Evolutionary conservation across 1,140 invertebrate species (phyloP).

Genomic region (Nixonia krombeini): DNA sequence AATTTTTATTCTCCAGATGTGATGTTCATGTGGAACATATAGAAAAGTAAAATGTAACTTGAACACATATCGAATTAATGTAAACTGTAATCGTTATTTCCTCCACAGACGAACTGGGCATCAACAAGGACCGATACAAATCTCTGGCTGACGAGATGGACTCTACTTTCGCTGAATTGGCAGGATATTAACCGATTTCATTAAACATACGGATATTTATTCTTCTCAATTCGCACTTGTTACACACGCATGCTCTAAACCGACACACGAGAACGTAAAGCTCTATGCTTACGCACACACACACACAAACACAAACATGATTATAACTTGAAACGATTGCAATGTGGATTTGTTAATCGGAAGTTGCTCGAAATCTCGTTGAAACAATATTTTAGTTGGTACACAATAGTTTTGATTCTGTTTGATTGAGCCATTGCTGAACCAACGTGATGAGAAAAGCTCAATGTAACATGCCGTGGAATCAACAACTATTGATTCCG

Average conservation of each 20-base stretch:
- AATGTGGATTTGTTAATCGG: conserved; percentile 11
- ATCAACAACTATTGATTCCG: not conserved
- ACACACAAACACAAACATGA: conserved; percentile 19
- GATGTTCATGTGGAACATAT: no score
- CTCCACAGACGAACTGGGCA: conserved; percentile 93
- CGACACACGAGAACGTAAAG: conserved; percentile 23
- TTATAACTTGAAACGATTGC: conserved; percentile 9
- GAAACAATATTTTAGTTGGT: not conserved
- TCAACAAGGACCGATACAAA: conserved; percentile 99
- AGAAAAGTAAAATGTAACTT: no score
- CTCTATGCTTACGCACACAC: conserved; percentile 9
- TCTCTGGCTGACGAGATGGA: conserved; percentile 96
- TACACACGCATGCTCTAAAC: conserved; percentile 10
- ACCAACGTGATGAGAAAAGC: no score
- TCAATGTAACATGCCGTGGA: no score
- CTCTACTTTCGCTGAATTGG: conserved; percentile 91
- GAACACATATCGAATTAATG: no score
- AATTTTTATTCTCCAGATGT: no score
- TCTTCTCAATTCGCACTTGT: conserved; percentile 26
- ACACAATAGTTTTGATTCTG: no score
- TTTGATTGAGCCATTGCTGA: no score
- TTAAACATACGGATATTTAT: conserved; percentile 34
- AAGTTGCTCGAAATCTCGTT: conserved; percentile 21
- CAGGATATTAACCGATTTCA: conserved; percentile 77
- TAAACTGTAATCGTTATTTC: no score